These are phyloP conservation scores for Philotrypesis tridentata DNA, from an alignment of 1,140 invertebrate species.

Conservation along the genomic window DNA sequence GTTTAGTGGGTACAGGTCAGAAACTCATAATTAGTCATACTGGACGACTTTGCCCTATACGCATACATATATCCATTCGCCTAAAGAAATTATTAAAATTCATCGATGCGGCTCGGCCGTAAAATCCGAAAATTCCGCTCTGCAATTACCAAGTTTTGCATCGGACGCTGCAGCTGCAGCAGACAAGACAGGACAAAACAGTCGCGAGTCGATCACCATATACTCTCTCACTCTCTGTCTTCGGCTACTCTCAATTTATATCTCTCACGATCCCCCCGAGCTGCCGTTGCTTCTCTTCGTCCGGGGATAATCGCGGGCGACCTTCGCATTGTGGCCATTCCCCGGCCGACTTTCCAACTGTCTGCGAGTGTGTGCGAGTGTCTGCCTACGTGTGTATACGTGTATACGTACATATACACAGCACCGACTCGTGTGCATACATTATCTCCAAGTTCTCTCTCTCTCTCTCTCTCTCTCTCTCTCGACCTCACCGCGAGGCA, in stretches of 20 bases:
- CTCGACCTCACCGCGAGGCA: conserved; percentile 39
- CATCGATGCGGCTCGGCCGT: too few relatives aligned
- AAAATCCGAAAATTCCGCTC: too few relatives aligned
- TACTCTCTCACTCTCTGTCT: not conserved
- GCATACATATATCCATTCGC: too few relatives aligned
- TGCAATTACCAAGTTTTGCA: conserved; percentile 3
- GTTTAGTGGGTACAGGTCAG: too few relatives aligned
- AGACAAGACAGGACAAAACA: too few relatives aligned
- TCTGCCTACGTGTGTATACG: not conserved
- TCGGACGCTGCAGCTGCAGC: not conserved
- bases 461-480: too few relatives aligned
- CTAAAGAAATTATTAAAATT: too few relatives aligned
- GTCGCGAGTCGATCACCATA: too few relatives aligned
- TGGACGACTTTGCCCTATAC: too few relatives aligned
- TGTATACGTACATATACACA: too few relatives aligned
- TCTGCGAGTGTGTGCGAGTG: not conserved
- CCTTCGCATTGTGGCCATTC: conserved; percentile 70
- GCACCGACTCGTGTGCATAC: not conserved
- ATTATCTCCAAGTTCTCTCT: too few relatives aligned
- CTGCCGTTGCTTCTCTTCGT: not conserved
- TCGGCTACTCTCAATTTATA: not conserved
- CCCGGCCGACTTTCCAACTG: not conserved
- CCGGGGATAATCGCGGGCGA: conserved; percentile 62
- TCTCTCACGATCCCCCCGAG: conserved; percentile 45
- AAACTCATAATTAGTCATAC: too few relatives aligned